Evolutionary conservation across 2,797 vertebrate species (phyloP).

Genomic region (Halcyon leucocephala): DNA sequence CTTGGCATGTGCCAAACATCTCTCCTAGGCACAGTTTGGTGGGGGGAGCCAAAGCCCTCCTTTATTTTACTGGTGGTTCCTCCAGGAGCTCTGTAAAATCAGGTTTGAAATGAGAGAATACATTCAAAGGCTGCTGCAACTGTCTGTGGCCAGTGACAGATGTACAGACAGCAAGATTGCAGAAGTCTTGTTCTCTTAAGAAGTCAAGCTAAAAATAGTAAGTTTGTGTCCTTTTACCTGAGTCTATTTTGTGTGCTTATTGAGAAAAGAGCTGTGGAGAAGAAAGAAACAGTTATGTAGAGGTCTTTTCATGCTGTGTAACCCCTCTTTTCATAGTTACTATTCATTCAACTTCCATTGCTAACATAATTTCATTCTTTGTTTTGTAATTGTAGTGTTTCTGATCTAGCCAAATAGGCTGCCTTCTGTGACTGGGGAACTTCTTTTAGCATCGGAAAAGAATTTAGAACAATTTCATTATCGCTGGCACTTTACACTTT

Average conservation of each 20-base stretch:
- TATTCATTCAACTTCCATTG: not conserved
- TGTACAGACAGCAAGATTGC: not conserved
- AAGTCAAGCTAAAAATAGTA: not conserved
- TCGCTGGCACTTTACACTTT: not conserved
- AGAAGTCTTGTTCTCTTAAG: not conserved
- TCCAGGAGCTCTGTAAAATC: not conserved
- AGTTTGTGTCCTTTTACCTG: not conserved
- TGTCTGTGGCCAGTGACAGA: not conserved
- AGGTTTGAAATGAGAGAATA: not conserved
- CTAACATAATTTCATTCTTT: not conserved
- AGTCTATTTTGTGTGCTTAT: not conserved
- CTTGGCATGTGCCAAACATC: not conserved
- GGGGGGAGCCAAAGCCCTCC: not conserved
- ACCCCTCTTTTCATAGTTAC: not conserved
- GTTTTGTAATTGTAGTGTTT: not conserved
- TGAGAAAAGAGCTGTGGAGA: not conserved
- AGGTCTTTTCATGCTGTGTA: not conserved
- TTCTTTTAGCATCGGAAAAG: not conserved
- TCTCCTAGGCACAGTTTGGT: not conserved
- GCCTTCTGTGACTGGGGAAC: not conserved
- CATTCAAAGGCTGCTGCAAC: not conserved
- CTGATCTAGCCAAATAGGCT: not conserved
- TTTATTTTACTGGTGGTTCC: not conserved
- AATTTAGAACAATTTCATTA: not conserved
- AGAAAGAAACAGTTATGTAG: not conserved